Conservation (phyloP, 2,888 invertebrate species). For the Helobdella robusta region DNA sequence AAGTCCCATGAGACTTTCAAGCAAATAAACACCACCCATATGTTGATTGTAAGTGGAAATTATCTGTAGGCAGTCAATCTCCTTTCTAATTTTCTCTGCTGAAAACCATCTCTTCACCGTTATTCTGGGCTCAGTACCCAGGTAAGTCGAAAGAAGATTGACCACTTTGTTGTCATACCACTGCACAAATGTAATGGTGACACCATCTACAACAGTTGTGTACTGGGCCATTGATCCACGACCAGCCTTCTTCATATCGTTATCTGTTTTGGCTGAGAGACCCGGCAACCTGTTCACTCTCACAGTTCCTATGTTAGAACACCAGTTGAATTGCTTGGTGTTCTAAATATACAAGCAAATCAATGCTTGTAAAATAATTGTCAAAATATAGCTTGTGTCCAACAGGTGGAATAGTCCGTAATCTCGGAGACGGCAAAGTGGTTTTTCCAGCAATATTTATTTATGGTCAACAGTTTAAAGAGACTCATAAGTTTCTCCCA, state of each 20-base stretch:
- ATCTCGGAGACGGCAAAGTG: no score
- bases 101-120: conserved; percentile 1
- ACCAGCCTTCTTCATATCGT: neutral
- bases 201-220: neutral
- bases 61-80: neutral
- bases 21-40: conserved; percentile 14
- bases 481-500: no score
- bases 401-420: conserved; percentile 3
- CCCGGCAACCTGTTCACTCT: no score
- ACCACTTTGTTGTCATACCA: no score
- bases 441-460: no score
- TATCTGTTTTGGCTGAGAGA: neutral
- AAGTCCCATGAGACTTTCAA: conserved; percentile 2
- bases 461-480: no score
- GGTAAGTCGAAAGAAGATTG: neutral
- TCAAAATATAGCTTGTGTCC: conserved; percentile 4
- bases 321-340: no score
- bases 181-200: no score
- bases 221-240: neutral
- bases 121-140: no score
- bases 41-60: conserved; percentile 16
- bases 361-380: no score
- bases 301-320: no score
- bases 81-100: conserved; percentile 1
- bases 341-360: no score